Evolutionary conservation across 1,140 invertebrate species (phyloP).

Genomic region (Hylaeus volcanicus): DNA sequence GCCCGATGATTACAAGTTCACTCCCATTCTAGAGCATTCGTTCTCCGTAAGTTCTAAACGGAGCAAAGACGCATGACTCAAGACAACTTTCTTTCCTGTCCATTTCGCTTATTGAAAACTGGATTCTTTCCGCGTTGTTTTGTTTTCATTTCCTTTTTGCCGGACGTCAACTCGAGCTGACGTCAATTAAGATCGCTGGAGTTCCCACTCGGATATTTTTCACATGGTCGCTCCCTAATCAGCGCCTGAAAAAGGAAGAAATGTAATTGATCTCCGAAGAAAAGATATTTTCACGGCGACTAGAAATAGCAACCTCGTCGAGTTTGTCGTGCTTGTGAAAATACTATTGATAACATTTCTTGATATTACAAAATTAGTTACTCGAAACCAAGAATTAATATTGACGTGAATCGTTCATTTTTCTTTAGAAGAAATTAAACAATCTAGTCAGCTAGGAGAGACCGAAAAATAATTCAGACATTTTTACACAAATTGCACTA

Average conservation of each 20-base stretch:
- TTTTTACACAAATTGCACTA: too few species aligned
- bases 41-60: slow-evolving; percentile 12
- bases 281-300: background rate
- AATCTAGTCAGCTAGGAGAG: too few species aligned
- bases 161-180: background rate
- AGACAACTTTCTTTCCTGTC: slow-evolving; percentile 46
- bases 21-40: background rate
- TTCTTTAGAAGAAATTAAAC: too few species aligned
- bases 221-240: background rate
- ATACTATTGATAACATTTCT: too few species aligned
- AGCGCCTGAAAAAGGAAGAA: background rate
- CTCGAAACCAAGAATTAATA: too few species aligned
- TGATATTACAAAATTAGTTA: too few species aligned
- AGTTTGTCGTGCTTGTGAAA: too few species aligned
- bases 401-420: too few species aligned
- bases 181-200: slow-evolving; percentile 19
- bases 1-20: background rate
- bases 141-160: slow-evolving; percentile 32
- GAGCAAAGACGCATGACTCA: background rate
- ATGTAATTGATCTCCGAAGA: slow-evolving; percentile 4
- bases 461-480: too few species aligned
- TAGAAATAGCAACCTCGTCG: background rate
- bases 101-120: slow-evolving; percentile 27
- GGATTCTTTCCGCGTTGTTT: slow-evolving; percentile 33
- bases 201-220: background rate